A percentile compares a stretch with the other conserved stretches of the same genome.
Evolutionary conservation across 2,113 vertebrate genomes (phyloP).

Genomic region (Lophura nycthemera): DNA sequence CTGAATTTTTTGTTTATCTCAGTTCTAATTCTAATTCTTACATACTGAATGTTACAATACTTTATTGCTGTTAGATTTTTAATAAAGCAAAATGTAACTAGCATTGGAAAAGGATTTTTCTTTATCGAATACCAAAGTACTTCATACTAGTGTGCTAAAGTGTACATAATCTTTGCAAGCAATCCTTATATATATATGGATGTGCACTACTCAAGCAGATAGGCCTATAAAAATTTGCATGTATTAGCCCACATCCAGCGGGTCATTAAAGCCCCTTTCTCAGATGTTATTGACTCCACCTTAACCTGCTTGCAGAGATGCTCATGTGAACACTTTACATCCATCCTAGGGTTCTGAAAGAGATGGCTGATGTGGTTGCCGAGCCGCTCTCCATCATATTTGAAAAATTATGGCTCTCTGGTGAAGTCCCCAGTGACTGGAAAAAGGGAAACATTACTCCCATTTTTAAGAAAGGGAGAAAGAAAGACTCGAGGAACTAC

Average conservation of each 20-base stretch:
- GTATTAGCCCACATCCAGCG: neutral
- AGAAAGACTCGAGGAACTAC: too few species aligned
- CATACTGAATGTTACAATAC: neutral
- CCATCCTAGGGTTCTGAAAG: neutral
- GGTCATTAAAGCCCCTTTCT: neutral
- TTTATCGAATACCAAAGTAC: neutral
- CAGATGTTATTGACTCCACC: neutral
- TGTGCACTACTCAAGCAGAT: neutral
- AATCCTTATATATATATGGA: neutral
- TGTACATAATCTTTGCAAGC: neutral
- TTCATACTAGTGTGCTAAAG: neutral
- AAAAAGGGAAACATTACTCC: too few species aligned
- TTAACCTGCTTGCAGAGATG: neutral
- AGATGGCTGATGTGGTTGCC: too few species aligned
- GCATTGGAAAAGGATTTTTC: neutral
- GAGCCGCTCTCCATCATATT: too few species aligned
- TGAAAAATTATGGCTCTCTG: too few species aligned
- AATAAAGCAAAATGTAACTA: neutral
- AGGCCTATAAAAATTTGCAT: neutral
- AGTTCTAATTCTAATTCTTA: neutral
- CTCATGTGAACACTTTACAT: neutral
- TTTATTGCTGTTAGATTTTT: neutral
- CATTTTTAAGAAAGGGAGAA: too few species aligned
- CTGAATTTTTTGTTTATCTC: neutral
- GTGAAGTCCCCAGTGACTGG: too few species aligned